Percentiles rank a stretch among this genome's conserved stretches.
phyloP scores from a whole-genome alignment of 2,797 vertebrate species.

The Argya squamiceps region DNA sequence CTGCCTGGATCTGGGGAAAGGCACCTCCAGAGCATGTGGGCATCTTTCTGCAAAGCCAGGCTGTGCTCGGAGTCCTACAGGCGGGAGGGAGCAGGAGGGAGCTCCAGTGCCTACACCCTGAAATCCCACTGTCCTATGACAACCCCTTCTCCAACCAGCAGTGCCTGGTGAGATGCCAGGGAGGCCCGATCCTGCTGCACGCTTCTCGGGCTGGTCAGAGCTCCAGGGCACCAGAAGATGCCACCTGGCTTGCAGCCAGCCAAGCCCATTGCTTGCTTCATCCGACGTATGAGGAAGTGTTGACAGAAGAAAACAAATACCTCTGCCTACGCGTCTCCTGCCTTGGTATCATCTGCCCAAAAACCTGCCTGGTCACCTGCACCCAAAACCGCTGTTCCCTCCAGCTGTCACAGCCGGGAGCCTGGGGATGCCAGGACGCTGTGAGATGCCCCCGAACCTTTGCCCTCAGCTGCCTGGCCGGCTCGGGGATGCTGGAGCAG shows the following conservation, averaged over 20 bases:
- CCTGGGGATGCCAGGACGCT: background rate
- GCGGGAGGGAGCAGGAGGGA: background rate
- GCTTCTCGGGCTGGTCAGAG: background rate
- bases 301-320: slow-evolving; percentile 16
- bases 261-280: background rate
- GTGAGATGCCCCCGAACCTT: fast-evolving
- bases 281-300: slow-evolving; percentile 20
- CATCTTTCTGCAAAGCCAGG: background rate
- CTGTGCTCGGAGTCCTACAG: background rate
- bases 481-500: background rate
- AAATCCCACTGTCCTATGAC: background rate
- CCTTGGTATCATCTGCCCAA: background rate
- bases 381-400: background rate
- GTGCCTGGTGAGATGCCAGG: background rate
- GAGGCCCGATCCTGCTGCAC: background rate
- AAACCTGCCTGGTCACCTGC: background rate
- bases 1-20: background rate
- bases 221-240: background rate
- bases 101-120: fast-evolving
- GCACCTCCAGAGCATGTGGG: background rate
- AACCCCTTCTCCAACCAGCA: background rate
- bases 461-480: background rate
- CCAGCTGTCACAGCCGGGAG: background rate
- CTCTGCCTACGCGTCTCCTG: background rate
- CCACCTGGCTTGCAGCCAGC: background rate